phyloP scores from a whole-genome alignment of 2,797 vertebrate species.

The Macropus fuliginosus region DNA sequence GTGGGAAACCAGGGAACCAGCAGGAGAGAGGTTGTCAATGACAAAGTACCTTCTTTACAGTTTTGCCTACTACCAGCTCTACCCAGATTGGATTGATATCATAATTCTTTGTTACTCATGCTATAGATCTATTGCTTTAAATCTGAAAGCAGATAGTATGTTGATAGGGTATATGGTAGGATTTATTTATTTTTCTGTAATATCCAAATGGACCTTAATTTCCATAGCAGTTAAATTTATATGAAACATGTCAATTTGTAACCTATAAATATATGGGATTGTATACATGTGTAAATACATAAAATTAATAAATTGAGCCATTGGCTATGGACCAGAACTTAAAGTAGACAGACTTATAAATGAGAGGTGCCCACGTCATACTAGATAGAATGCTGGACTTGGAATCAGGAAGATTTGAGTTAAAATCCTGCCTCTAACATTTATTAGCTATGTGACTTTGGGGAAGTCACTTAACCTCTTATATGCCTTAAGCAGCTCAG shows the following conservation, averaged over 20 bases:
- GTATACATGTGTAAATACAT: conserved; percentile 16
- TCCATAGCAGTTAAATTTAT: conserved; percentile 23
- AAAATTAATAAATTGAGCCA: conserved; percentile 51
- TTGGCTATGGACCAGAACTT: conserved; percentile 36
- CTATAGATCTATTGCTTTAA: conserved; percentile 35
- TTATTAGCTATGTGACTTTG: too few species aligned
- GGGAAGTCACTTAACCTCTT: not conserved
- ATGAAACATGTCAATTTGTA: not conserved
- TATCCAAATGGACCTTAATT: not conserved
- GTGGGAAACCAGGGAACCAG: not conserved
- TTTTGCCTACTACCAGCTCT: not conserved
- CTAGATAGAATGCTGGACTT: not conserved
- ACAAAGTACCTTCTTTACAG: conserved; percentile 4
- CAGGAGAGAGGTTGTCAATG: conserved; percentile 22
- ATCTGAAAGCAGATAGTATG: conserved; percentile 43
- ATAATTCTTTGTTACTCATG: not conserved
- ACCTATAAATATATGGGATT: not conserved
- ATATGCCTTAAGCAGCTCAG: not conserved
- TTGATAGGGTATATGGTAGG: conserved; percentile 44
- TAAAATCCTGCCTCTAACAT: not conserved
- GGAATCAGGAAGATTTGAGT: not conserved
- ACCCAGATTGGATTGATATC: conserved; percentile 12
- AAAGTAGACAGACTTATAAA: not conserved
- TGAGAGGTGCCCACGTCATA: not conserved
- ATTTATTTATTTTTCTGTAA: conserved; percentile 11